Conservation (phyloP, 2,113 vertebrate species). For the Brevimyrus niger region DNA sequence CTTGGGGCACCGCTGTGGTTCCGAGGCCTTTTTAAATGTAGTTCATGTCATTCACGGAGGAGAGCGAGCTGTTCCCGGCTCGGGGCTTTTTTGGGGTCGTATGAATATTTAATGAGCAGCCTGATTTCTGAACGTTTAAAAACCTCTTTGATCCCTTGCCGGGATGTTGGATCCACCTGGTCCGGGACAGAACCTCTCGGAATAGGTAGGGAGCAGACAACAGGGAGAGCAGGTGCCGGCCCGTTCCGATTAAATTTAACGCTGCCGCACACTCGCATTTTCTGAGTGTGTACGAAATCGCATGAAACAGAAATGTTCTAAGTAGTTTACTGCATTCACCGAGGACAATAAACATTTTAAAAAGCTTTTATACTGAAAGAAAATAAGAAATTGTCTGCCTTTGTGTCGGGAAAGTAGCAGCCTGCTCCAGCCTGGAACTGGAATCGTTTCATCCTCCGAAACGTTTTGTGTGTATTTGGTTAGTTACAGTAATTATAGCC, state of each 20-base stretch:
- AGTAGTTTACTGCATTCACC: conserved; percentile 55
- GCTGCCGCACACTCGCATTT: conserved; percentile 2
- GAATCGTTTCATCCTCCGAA: conserved; percentile 92
- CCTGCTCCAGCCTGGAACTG: conserved; percentile 85
- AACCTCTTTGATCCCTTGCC: conserved; percentile 32
- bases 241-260: conserved; percentile 21
- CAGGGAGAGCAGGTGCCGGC: conserved; percentile 45
- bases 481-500: conserved; percentile 99
- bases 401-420: conserved; percentile 92
- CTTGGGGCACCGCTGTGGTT: not conserved
- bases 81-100: conserved; percentile 12
- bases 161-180: conserved; percentile 26
- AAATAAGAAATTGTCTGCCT: conserved; percentile 90
- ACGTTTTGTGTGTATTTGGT: conserved; percentile 98
- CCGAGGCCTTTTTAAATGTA: not conserved
- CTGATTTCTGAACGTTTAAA: conserved; percentile 37
- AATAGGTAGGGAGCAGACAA: conserved; percentile 21
- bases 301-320: conserved; percentile 42
- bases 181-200: not conserved
- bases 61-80: not conserved
- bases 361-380: conserved; percentile 83
- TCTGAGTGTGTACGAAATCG: conserved; percentile 38
- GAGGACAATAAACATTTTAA: conserved; percentile 59
- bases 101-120: conserved; percentile 44
- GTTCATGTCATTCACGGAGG: not conserved